Evolutionary conservation across 1,140 invertebrate genomes (phyloP), one percentile per base, ranked within the genome.

Genomic region (Bombus affinis): DNA sequence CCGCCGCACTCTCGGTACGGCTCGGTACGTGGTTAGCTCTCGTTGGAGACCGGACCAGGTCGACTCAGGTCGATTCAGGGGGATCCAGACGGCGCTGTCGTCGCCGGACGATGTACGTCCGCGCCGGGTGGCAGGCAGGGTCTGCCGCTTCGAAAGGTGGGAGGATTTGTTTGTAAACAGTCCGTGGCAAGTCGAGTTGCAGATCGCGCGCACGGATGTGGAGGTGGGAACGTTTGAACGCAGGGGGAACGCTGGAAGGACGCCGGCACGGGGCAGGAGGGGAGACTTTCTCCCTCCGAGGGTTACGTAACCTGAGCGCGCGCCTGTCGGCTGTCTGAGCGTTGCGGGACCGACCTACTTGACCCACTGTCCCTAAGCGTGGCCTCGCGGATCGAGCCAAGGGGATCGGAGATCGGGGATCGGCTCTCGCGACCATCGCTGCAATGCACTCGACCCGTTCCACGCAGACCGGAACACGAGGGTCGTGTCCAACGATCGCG

Each of bases 141-240:
- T 53, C 35, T 18, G 25, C 53, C 37, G 12, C 12, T 10, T 32
- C 57, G 59, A 35, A 62, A 39, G 88, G 89, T 89, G 91, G 91
- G 88, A 89, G 89, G 90, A 93, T 91, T 91, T 93, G 93, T 93
- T 93, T 93, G 92, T 93, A 93, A 93, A 93, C 93, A 93, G 76
- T 85, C 82, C 82, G 86, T 59, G 83, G 81, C 77, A 47, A 85
- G 82, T 85, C 53, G 83, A 89, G 76, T 85, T 37, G 87, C 80
- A 71, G 78, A 77, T 88, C 85, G 80, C 70, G 71, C 71, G 75
- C 35, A 10, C 25, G 73, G 70, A 32, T 47, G 79, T 66, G 80
- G 81, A 39, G 86, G 83, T 70, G 85, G 87, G 59, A 79, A 79
- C 9, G 70, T 39, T 59, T 68, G 35, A 15, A 8, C 28, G 57